phyloP scores from a whole-genome alignment of 2,113 vertebrate species.

The Lethenteron reissneri region DNA sequence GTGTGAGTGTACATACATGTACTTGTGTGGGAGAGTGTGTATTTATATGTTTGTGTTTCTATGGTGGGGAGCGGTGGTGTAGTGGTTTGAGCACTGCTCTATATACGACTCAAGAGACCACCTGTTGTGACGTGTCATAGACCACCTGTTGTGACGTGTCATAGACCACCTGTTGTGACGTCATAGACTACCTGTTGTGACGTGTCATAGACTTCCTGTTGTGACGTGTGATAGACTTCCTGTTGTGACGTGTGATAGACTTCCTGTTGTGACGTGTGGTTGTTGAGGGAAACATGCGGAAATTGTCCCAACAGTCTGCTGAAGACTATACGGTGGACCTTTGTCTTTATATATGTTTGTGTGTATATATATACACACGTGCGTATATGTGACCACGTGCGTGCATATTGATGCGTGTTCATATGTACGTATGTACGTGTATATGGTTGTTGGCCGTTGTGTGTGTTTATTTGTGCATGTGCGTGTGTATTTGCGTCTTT shows the following conservation, averaged over 20 bases:
- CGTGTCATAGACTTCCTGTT: too few relatives aligned
- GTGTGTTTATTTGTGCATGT: neutral
- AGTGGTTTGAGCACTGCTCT: too few relatives aligned
- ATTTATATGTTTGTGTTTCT: neutral
- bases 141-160: too few relatives aligned
- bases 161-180: too few relatives aligned
- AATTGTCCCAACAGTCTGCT: too few relatives aligned
- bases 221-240: too few relatives aligned
- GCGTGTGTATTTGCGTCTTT: neutral
- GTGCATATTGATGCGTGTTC: neutral
- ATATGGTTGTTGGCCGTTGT: neutral
- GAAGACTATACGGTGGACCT: neutral
- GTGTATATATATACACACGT: neutral
- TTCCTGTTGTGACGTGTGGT: too few relatives aligned
- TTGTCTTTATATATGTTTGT: neutral
- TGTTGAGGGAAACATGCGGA: too few relatives aligned
- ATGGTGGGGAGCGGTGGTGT: neutral
- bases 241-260: too few relatives aligned
- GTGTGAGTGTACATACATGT: neutral
- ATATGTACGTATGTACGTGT: conserved; percentile 2
- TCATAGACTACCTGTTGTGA: too few relatives aligned
- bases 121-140: too few relatives aligned
- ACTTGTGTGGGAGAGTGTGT: neutral
- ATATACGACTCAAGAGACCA: too few relatives aligned
- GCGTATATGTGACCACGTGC: neutral